Base-by-base conservation (phyloP, 2,888 invertebrate genomes). In the Microchrysa polita region DNA sequence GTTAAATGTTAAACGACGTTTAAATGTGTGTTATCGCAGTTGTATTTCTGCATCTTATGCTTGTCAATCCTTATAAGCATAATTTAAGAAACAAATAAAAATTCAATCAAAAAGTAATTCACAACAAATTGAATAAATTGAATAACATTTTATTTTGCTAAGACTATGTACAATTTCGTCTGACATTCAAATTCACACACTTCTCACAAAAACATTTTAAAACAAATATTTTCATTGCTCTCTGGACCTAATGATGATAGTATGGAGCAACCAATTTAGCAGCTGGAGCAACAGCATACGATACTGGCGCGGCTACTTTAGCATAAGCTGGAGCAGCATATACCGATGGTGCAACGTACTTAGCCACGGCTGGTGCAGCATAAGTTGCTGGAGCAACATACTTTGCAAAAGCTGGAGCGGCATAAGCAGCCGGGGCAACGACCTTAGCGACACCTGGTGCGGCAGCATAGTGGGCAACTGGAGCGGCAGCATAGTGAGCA, bases 361-460 rank as follows among this genome's bases (percentile, higher is more conserved):
- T 16, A 23, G 52, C 52, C 2, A 48, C 67, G 18, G 42, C 52
- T 18, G 72, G 67, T 5, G 53, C 67, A 59, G 71, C 71, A 27
- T 72, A 72, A 20, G 67, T 55, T 18, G 71, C 48, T 42, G 76
- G 75, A 52, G 63, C 63, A 18, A 61, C 72, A 42, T 34, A 42
- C 34, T 77, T 73, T 20, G 77, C 75, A 40, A 77, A 75, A 34
- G n/a, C n/a, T n/a, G 75, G 74, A 48, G 76, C 74, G 57, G 78
- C 76, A 57, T 77, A 75, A 9, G 78, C 75, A 52, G 76, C 74
- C n/a, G 74, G 76, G 10, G 74, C 73, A 60, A 48, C 72, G 40
- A 44, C 74, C 57, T 63, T 67, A 23, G 73, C 52, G 42, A 73
- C 76, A 16, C 72, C 52, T 44, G 76, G 76, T 4, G 76, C 74